phyloP scores from a whole-genome alignment of 2,797 vertebrate genomes.

The Brachymystax lenok region DNA sequence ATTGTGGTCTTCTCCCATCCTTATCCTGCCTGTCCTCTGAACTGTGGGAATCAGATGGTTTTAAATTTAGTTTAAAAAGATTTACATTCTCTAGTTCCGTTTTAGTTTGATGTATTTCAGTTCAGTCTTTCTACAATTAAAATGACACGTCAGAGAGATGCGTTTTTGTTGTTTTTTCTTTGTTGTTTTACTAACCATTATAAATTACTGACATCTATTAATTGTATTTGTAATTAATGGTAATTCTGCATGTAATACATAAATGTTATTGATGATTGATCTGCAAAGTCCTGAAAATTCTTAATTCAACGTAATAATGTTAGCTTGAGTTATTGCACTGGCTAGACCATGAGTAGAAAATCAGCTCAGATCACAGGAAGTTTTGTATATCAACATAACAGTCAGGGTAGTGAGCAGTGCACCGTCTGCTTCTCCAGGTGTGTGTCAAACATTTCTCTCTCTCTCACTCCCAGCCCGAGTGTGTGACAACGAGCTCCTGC shows the following conservation, averaged over 20 bases:
- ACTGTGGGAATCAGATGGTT: background rate
- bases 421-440: slow-evolving; percentile 7
- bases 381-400: background rate
- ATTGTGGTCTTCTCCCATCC: too few species aligned
- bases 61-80: background rate
- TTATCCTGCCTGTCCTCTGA: too few species aligned
- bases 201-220: background rate
- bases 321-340: background rate
- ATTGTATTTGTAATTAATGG: background rate
- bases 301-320: background rate
- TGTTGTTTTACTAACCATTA: background rate
- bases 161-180: background rate
- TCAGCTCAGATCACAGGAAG: background rate
- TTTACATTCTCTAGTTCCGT: background rate
- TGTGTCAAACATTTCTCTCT: slow-evolving; percentile 42
- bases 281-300: background rate
- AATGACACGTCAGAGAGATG: background rate
- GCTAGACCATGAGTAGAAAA: background rate
- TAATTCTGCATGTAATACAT: background rate
- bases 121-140: background rate
- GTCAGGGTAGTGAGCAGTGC: background rate
- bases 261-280: background rate
- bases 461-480: slow-evolving; percentile 83
- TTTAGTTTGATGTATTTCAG: background rate
- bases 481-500: slow-evolving; percentile 93